Conservation (phyloP, 2,888 invertebrate genomes). For the Metellina segmentata region DNA sequence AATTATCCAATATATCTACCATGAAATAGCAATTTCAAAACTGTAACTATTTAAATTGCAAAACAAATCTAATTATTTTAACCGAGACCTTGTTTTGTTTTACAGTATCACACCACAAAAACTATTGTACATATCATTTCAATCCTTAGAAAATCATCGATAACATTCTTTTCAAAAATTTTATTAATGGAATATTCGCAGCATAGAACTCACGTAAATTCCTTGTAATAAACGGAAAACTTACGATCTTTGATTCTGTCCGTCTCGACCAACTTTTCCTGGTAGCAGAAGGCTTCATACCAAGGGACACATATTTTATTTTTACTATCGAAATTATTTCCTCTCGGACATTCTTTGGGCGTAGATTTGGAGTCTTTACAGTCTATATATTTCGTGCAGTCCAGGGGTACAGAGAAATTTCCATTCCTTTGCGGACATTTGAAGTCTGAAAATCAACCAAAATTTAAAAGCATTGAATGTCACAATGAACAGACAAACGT, state of each 20-base stretch:
- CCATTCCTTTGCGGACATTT: background rate
- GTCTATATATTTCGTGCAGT: slow-evolving; percentile 22
- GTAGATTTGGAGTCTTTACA: background rate
- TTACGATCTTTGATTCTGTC: background rate
- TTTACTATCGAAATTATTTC: background rate
- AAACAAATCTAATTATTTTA: too few species aligned
- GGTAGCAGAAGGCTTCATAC: background rate
- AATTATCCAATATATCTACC: too few species aligned
- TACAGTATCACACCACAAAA: too few species aligned
- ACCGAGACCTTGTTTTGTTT: too few species aligned
- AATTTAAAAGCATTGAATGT: background rate
- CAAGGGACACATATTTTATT: background rate
- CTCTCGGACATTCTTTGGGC: background rate
- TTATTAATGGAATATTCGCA: too few species aligned
- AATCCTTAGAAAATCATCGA: too few species aligned
- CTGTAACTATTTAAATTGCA: too few species aligned
- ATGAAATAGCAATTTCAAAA: too few species aligned
- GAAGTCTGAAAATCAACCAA: background rate
- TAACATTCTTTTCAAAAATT: too few species aligned
- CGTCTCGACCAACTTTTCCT: background rate
- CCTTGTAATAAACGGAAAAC: background rate
- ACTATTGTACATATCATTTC: too few species aligned
- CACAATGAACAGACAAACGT: too few species aligned
- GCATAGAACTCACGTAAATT: too few species aligned
- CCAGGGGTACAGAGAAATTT: background rate